Percentiles rank a stretch among this genome's conserved stretches.
Evolutionary conservation across 2,888 invertebrate genomes (phyloP).

Genomic region (Callimorpha dominula): DNA sequence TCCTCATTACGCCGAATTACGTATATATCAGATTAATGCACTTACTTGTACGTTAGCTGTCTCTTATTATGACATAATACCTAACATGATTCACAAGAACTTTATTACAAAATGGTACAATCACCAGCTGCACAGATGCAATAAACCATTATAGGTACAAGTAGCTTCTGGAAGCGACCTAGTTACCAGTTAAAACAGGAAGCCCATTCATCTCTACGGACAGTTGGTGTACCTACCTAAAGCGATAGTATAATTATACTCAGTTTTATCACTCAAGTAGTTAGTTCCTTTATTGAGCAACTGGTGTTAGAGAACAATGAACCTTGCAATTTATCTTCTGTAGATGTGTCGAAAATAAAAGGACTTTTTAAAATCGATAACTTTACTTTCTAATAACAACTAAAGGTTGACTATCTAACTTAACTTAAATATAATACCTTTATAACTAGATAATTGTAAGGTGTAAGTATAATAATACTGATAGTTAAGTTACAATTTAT

Average conservation of each 20-base stretch:
- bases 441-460: neutral
- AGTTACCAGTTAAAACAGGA: slow-evolving; percentile 64
- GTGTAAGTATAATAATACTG: slow-evolving; percentile 35
- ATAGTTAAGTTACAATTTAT: slow-evolving; percentile 31
- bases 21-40: slow-evolving; percentile 29
- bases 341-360: neutral
- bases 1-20: slow-evolving; percentile 31
- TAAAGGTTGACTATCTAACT: slow-evolving; percentile 17
- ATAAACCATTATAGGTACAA: slow-evolving; percentile 7
- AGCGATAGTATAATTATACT: slow-evolving; percentile 30
- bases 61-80: slow-evolving; percentile 33
- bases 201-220: slow-evolving; percentile 46
- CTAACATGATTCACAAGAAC: slow-evolving; percentile 39
- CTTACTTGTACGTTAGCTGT: slow-evolving; percentile 16
- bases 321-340: neutral
- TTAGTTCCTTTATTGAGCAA: slow-evolving; percentile 22
- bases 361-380: neutral
- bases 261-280: slow-evolving; percentile 27
- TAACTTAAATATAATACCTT: slow-evolving; percentile 10
- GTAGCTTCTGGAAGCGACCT: slow-evolving; percentile 62
- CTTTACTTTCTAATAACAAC: slow-evolving; percentile 30
- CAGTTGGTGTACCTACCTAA: slow-evolving; percentile 3
- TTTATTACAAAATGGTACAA: slow-evolving; percentile 39
- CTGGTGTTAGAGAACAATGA: neutral
- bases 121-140: slow-evolving; percentile 25